These are phyloP conservation scores for Poeciliopsis turrubarensis DNA, from an alignment of 2,113 vertebrate species.

Conservation along the genomic window DNA sequence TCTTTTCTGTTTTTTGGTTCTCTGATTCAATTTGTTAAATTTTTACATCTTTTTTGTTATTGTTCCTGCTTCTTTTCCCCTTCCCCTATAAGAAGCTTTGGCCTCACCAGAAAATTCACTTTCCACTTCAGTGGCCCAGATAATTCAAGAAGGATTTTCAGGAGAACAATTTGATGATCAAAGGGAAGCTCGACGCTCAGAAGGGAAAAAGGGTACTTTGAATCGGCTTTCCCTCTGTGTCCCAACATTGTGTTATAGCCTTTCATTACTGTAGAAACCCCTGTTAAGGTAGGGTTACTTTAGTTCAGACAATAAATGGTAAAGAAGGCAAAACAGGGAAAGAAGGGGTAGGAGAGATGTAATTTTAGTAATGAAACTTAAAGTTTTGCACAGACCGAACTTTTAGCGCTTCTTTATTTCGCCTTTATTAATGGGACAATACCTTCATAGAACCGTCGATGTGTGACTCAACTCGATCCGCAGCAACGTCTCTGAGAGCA, in stretches of 20 bases:
- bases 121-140: slow-evolving; percentile 72
- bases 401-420: slow-evolving; percentile 16
- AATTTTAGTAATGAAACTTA: slow-evolving; percentile 19
- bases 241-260: slow-evolving; percentile 50
- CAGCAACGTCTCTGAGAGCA: slow-evolving; percentile 33
- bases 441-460: slow-evolving; percentile 31
- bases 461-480: slow-evolving; percentile 60
- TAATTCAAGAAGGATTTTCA: slow-evolving; percentile 76
- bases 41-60: slow-evolving; percentile 66
- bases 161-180: slow-evolving; percentile 79
- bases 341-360: slow-evolving; percentile 6
- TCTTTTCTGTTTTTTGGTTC: slow-evolving; percentile 6
- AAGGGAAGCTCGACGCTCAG: slow-evolving; percentile 61
- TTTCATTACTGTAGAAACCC: slow-evolving; percentile 31
- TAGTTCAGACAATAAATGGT: slow-evolving; percentile 41
- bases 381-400: slow-evolving; percentile 26
- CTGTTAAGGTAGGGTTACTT: slow-evolving; percentile 37
- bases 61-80: slow-evolving; percentile 31
- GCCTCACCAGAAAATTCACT: slow-evolving; percentile 61
- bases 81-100: slow-evolving; percentile 63
- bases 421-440: slow-evolving; percentile 40
- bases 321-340: background rate
- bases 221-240: slow-evolving; percentile 45
- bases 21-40: slow-evolving; percentile 63
- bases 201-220: slow-evolving; percentile 55